Conservation (phyloP, 1,140 invertebrate genomes). For the Scaptomyza pallida region DNA sequence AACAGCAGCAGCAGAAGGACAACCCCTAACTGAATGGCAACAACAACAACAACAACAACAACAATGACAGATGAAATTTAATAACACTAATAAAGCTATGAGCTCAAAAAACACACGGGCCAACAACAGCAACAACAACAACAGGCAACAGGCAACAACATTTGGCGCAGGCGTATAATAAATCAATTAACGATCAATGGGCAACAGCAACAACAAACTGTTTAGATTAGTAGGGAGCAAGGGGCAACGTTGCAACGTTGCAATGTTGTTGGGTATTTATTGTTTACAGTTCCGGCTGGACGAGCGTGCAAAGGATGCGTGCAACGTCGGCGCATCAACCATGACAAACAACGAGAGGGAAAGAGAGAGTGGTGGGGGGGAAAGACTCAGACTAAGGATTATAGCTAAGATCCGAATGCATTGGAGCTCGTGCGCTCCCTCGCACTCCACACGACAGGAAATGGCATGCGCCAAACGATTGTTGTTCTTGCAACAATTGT, state of each 20-base stretch:
- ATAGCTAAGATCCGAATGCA: slow-evolving; percentile 17
- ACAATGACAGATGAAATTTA: slow-evolving; percentile 65
- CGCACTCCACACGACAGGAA: slow-evolving; percentile 56
- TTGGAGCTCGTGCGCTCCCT: neutral
- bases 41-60: slow-evolving; percentile 5
- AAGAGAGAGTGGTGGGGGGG: neutral
- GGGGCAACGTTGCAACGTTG: neutral
- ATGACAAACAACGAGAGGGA: slow-evolving; percentile 19
- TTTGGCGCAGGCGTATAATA: slow-evolving; percentile 75
- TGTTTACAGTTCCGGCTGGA: slow-evolving; percentile 81
- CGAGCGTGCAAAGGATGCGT: slow-evolving; percentile 63
- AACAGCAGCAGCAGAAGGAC: slow-evolving; percentile 3
- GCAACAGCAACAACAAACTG: slow-evolving; percentile 22
- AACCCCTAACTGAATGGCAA: slow-evolving; percentile 27
- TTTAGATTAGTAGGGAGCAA: slow-evolving; percentile 50
- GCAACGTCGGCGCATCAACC: slow-evolving; percentile 42
- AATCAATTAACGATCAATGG: slow-evolving; percentile 70
- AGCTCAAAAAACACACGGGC: slow-evolving; percentile 17
- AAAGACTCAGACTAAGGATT: neutral
- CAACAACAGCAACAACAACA: slow-evolving; percentile 4
- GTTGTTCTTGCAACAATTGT: slow-evolving; percentile 44
- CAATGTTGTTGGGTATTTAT: slow-evolving; percentile 55
- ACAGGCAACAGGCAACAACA: neutral
- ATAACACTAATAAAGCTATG: slow-evolving; percentile 76
- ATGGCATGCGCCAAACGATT: slow-evolving; percentile 45